Conservation (phyloP, 2,888 invertebrate species). For the Hecatera dysodea region DNA sequence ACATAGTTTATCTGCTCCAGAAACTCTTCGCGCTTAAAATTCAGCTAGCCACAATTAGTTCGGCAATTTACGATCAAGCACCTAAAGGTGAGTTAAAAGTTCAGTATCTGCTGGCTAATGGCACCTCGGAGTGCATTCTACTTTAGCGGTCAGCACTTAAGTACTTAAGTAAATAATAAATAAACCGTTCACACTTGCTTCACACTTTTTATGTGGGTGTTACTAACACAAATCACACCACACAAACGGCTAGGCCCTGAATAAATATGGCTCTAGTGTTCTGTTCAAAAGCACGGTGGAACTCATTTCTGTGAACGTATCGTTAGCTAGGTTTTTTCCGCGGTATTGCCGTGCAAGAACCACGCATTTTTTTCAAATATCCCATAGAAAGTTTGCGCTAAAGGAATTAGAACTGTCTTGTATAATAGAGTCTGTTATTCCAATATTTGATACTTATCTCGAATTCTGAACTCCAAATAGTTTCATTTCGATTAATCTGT, state of each 20-base stretch:
- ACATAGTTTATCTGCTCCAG: neutral
- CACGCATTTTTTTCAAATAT: neutral
- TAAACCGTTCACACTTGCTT: conserved; percentile 45
- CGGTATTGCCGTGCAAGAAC: neutral
- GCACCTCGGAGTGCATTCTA: conserved; percentile 52
- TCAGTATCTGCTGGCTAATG: conserved; percentile 40
- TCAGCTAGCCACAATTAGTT: conserved; percentile 22
- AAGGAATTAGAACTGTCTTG: neutral
- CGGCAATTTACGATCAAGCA: conserved; percentile 43
- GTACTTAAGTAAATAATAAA: conserved; percentile 54
- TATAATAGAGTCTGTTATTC: neutral
- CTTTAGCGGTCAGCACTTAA: conserved; percentile 50
- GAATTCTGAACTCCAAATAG: neutral
- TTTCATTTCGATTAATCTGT: no score
- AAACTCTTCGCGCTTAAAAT: conserved; percentile 27
- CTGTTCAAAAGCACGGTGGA: neutral
- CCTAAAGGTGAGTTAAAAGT: conserved; percentile 32
- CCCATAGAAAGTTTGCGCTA: neutral
- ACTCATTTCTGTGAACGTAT: neutral
- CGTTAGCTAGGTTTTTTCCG: neutral
- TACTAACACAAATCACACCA: conserved; percentile 30
- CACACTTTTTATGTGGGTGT: conserved; percentile 32
- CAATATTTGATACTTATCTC: no score
- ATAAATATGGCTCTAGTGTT: conserved; percentile 20
- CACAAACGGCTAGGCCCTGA: conserved; percentile 18